Base-by-base conservation (phyloP, 92 coral and sea anemone genomes). In the Phymanthus crucifer region DNA sequence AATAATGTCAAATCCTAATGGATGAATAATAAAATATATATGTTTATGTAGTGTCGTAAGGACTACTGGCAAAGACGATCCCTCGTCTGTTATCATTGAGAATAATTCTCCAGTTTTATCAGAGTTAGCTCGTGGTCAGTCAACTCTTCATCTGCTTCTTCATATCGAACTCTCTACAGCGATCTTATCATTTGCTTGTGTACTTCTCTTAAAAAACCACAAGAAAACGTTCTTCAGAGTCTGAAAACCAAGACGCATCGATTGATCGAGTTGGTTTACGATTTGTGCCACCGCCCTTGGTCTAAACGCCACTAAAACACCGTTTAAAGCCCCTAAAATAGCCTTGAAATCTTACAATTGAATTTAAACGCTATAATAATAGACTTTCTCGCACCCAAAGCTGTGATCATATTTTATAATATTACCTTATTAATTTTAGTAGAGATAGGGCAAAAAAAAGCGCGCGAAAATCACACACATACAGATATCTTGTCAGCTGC, bases 161-260 rank as follows among this genome's bases (percentile, higher is more conserved):
- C 77, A 61, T 61, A 57, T 40, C 77, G 10, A 72, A 70, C 86
- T 72, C 80, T 65, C 54, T 66, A 80, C 35, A 54, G 34, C 50
- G 80, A 82, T 82, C 79, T 82, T 82, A 82, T 82, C 86, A 26
- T 23, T 3, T 14, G 72, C 70, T 80, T 74, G 86, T 73, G 68
- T 73, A 73, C 66, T 67, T 82, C 78, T 52, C 38, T 56, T 7
- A 24, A 81, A 79, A 37, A 76, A 76, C 71, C 80, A 58, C 80
- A 76, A 76, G 10, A 56, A 43, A 72, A 16, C 40, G 57, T 48
- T 76, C 71, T 21, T 76, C 54, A 76, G 70, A 36, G 6, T 72
- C 19, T 32, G 12, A 76, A 58, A 54, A 57, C 38, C 80, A 32
- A 47, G 61, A 58, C n/a, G 23, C 71, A 56, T 47, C 19, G 67